Evolutionary conservation across 2,797 vertebrate species (phyloP).

Genomic region (Lepilemur septentrionalis): DNA sequence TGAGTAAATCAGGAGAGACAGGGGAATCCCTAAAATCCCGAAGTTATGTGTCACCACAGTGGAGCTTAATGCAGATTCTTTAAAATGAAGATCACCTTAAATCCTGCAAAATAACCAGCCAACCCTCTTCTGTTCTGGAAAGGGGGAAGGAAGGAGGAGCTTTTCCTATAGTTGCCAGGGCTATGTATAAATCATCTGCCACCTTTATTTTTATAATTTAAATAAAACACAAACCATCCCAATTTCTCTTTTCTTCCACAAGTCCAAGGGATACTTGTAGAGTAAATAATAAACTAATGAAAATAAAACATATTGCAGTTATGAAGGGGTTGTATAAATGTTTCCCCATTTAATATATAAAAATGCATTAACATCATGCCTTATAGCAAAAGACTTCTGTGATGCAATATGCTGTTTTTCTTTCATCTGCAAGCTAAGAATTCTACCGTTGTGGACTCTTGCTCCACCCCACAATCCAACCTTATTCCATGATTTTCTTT

Average conservation of each 20-base stretch:
- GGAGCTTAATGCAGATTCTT: not conserved
- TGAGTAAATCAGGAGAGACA: not conserved
- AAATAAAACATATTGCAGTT: not conserved
- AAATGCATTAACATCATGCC: not conserved
- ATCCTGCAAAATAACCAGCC: not conserved
- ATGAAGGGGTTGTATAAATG: not conserved
- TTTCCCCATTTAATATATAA: not conserved
- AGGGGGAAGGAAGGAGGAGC: accelerated
- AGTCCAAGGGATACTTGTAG: not conserved
- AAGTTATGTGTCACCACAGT: not conserved
- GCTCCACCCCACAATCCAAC: not conserved
- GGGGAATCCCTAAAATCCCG: not conserved
- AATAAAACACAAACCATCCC: not conserved
- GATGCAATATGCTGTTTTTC: not conserved
- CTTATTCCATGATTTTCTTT: not conserved
- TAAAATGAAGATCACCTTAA: not conserved
- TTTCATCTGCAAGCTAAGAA: not conserved
- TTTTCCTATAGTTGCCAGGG: not conserved
- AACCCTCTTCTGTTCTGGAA: not conserved
- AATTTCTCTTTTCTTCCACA: not conserved
- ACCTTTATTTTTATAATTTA: not conserved
- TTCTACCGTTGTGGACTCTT: not conserved
- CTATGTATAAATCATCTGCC: not conserved
- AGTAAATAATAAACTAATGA: not conserved
- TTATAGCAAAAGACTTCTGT: not conserved